Conservation (phyloP, 2,797 vertebrate species). For the Anisognathus igniventris region DNA sequence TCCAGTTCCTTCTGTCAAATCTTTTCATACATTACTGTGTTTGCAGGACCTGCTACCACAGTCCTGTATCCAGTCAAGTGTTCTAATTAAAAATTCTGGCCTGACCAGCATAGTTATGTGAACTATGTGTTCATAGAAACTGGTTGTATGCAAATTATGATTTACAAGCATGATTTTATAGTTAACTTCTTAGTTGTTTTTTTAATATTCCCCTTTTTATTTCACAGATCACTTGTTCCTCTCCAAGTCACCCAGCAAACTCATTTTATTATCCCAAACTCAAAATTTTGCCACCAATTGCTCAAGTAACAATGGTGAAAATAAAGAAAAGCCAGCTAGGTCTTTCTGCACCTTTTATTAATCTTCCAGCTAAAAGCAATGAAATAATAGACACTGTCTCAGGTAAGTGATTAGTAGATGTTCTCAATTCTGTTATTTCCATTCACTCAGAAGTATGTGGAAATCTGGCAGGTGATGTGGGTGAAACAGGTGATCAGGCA, state of each 20-base stretch:
- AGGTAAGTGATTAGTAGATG: slow-evolving; percentile 76
- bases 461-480: not conserved
- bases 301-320: slow-evolving; percentile 85
- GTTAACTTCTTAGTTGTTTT: not conserved
- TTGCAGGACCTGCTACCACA: not conserved
- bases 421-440: not conserved
- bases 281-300: slow-evolving; percentile 91
- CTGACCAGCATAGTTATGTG: not conserved
- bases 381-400: slow-evolving; percentile 84
- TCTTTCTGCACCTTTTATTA: slow-evolving; percentile 78
- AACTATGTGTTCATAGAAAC: not conserved
- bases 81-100: not conserved
- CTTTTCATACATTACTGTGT: not conserved
- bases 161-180: not conserved
- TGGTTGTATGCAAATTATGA: not conserved
- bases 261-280: slow-evolving; percentile 96
- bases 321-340: slow-evolving; percentile 82
- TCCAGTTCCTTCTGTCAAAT: not conserved
- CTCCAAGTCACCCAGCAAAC: slow-evolving; percentile 92
- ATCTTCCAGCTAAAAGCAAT: slow-evolving; percentile 81
- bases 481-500: not conserved
- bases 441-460: not conserved
- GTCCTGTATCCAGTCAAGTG: not conserved
- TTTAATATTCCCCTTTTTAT: not conserved
- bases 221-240: slow-evolving; percentile 89